Percentiles rank a stretch among this genome's conserved stretches.
Conservation (phyloP, 1,140 invertebrate species). For the Zaprionus davidi region DNA sequence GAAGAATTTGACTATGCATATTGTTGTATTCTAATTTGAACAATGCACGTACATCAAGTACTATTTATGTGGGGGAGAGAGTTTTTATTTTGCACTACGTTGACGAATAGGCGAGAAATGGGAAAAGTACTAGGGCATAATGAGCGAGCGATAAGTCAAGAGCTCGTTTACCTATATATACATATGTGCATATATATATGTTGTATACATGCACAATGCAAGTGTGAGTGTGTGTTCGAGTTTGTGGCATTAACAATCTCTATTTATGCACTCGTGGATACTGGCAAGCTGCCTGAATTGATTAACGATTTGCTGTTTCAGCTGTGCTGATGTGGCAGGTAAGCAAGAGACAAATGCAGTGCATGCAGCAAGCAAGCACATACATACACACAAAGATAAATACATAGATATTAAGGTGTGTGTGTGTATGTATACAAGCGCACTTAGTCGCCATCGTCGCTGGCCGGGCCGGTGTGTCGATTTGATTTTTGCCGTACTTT, state of each 20-base stretch:
- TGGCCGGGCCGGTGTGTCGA: constrained; percentile 25
- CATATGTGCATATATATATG: background rate
- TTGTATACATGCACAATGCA: background rate
- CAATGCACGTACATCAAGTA: background rate
- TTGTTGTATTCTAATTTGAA: too few relatives aligned
- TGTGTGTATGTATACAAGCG: constrained; percentile 26
- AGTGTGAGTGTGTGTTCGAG: too few relatives aligned
- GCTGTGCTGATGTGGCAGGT: constrained; percentile 39
- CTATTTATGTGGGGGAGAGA: constrained; percentile 10
- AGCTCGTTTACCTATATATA: constrained; percentile 1
- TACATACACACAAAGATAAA: constrained; percentile 12
- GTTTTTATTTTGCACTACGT: constrained; percentile 19
- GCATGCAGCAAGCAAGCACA: background rate
- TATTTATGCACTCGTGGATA: constrained; percentile 46
- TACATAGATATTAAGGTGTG: background rate
- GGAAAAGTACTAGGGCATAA: constrained; percentile 43
- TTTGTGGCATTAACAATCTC: constrained; percentile 35
- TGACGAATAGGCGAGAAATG: constrained; percentile 7
- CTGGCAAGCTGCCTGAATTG: constrained; percentile 52
- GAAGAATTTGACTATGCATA: too few relatives aligned
- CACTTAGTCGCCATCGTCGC: constrained; percentile 40
- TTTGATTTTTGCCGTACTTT: constrained; percentile 55
- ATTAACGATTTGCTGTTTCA: constrained; percentile 62
- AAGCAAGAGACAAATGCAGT: constrained; percentile 20
- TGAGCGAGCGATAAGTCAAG: constrained; percentile 29